phyloP scores from a whole-genome alignment of 2,113 vertebrate species.

The Dicerorhinus sumatrensis region DNA sequence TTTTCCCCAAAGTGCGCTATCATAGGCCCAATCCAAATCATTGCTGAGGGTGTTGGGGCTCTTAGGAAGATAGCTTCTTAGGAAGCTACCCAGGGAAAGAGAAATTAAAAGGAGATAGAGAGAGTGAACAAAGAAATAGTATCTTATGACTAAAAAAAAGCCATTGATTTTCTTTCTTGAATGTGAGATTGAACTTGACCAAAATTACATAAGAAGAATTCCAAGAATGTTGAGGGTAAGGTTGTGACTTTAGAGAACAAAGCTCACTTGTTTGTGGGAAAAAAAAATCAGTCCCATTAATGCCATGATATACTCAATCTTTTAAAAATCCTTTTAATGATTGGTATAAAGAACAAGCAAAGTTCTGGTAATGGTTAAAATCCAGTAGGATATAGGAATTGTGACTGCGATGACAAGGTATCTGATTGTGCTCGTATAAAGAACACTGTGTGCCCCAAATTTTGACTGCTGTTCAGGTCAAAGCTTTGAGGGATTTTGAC shows the following conservation, averaged over 20 bases:
- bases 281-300: neutral
- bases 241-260: slow-evolving; percentile 36
- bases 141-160: neutral
- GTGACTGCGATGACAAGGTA: slow-evolving; percentile 6
- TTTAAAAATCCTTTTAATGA: neutral
- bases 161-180: neutral
- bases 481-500: slow-evolving; percentile 71
- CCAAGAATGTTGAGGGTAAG: neutral
- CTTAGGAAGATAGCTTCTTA: neutral
- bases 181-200: neutral
- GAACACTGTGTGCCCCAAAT: neutral
- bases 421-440: neutral
- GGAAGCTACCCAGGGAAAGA: neutral
- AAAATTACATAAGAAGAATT: neutral
- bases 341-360: slow-evolving; percentile 4
- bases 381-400: neutral
- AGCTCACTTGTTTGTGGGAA: neutral
- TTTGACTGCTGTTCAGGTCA: slow-evolving; percentile 62
- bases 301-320: neutral
- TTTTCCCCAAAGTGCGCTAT: neutral
- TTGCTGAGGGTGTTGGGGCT: neutral
- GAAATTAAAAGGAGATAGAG: neutral
- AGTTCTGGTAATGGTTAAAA: slow-evolving; percentile 1
- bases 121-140: neutral
- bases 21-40: neutral